A percentile compares a stretch with the other conserved stretches of the same genome.
These are phyloP conservation scores for Dorcus hopei DNA, from an alignment of 2,888 invertebrate genomes.

Conservation along the genomic window DNA sequence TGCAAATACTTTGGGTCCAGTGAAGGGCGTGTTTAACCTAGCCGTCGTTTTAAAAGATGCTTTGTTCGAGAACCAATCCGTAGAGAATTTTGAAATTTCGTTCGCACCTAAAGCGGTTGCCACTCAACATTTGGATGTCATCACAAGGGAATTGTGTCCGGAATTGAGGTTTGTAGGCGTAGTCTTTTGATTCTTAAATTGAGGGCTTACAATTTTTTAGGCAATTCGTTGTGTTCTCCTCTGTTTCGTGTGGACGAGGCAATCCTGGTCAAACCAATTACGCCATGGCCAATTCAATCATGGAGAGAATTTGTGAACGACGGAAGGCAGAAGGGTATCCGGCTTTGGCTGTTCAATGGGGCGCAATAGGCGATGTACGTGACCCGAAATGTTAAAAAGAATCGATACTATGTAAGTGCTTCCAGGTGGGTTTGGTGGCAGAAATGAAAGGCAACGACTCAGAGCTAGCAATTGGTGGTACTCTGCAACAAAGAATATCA, in stretches of 20 bases:
- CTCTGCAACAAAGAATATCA: conserved; percentile 13
- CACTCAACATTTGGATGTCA: conserved; percentile 71
- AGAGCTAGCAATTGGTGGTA: conserved; percentile 35
- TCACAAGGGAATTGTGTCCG: conserved; percentile 59
- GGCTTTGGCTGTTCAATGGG: conserved; percentile 28
- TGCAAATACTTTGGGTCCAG: conserved; percentile 62
- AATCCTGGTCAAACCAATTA: conserved; percentile 89
- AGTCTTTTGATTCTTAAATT: background rate
- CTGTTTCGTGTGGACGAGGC: conserved; percentile 84
- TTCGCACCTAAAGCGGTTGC: conserved; percentile 77
- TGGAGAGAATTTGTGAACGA: conserved; percentile 80
- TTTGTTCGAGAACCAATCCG: conserved; percentile 72
- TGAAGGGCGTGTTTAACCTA: conserved; percentile 88
- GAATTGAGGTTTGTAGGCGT: conserved; percentile 40
- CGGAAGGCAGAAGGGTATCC: conserved; percentile 31
- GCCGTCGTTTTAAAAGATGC: conserved; percentile 78
- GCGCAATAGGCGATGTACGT: conserved; percentile 41
- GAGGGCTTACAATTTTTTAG: conserved; percentile 28
- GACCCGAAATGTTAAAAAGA: conserved; percentile 30
- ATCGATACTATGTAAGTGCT: too few relatives aligned
- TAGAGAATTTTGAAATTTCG: conserved; percentile 65
- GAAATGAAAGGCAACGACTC: conserved; percentile 41
- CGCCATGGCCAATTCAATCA: conserved; percentile 82
- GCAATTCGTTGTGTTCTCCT: conserved; percentile 88
- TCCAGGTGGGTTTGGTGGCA: conserved; percentile 62